A percentile compares a stretch with the other conserved stretches of the same genome.
phyloP scores from a whole-genome alignment of 2,888 invertebrate genomes.

The Folsomia candida region DNA sequence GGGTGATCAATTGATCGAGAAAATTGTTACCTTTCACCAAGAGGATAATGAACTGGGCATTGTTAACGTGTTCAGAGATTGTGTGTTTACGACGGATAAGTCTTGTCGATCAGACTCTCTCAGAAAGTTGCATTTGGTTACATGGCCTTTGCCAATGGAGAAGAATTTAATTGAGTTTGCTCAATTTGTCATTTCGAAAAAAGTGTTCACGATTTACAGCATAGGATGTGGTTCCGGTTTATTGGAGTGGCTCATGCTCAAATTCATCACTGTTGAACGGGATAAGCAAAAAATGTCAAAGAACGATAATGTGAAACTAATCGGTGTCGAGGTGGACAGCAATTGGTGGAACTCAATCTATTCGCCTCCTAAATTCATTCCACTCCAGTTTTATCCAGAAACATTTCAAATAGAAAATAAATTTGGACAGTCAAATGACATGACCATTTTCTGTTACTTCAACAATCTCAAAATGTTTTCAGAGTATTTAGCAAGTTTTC shows the following conservation, averaged over 20 bases:
- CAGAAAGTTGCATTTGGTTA: slow-evolving; percentile 52
- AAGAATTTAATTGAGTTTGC: slow-evolving; percentile 64
- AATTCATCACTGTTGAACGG: slow-evolving; percentile 9
- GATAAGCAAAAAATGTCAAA: slow-evolving; percentile 3
- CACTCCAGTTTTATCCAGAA: slow-evolving; percentile 14
- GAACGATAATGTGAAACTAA: slow-evolving; percentile 48
- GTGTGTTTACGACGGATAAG: neutral
- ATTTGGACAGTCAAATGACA: slow-evolving; percentile 7
- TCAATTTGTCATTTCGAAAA: slow-evolving; percentile 30
- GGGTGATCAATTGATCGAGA: slow-evolving; percentile 3
- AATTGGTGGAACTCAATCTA: slow-evolving; percentile 17
- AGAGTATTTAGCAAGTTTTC: slow-evolving; percentile 11
- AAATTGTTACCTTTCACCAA: slow-evolving; percentile 6
- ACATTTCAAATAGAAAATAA: slow-evolving; percentile 4
- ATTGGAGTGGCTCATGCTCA: slow-evolving; percentile 73
- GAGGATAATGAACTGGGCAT: neutral
- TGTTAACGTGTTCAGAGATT: neutral
- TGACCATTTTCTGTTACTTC: slow-evolving; percentile 24
- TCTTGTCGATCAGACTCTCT: too few relatives aligned
- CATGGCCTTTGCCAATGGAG: slow-evolving; percentile 74
- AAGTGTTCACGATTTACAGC: slow-evolving; percentile 59
- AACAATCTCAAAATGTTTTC: slow-evolving; percentile 17
- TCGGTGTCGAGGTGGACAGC: slow-evolving; percentile 26
- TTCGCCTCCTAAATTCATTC: slow-evolving; percentile 19
- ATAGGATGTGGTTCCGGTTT: slow-evolving; percentile 78